phyloP scores from a whole-genome alignment of 2,113 vertebrate species.

The Thamnaconus septentrionalis region DNA sequence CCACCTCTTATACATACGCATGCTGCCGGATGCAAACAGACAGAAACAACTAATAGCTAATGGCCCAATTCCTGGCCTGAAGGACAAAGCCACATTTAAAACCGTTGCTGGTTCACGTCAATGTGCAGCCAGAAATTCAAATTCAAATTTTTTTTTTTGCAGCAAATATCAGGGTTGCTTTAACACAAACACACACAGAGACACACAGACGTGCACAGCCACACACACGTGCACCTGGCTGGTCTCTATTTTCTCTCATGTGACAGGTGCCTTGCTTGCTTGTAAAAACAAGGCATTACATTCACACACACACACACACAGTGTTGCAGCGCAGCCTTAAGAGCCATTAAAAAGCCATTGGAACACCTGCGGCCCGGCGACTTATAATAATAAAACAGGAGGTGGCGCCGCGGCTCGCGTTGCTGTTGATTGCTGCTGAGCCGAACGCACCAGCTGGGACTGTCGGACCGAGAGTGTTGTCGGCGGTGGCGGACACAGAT shows the following conservation, averaged over 20 bases:
- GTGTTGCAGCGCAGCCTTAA: constrained; percentile 27
- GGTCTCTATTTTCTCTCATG: constrained; percentile 16
- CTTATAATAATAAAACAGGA: constrained; percentile 62
- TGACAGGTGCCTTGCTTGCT: constrained; percentile 38
- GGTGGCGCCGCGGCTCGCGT: background rate
- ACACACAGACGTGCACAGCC: background rate
- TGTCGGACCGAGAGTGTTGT: background rate
- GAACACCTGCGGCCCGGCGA: constrained; percentile 50
- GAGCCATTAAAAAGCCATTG: constrained; percentile 55
- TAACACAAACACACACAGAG: too few relatives aligned
- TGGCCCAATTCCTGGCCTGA: too few relatives aligned
- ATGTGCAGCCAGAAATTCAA: too few relatives aligned
- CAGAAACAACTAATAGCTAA: too few relatives aligned
- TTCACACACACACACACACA: background rate
- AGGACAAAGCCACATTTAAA: too few relatives aligned
- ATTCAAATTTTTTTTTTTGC: too few relatives aligned
- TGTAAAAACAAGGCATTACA: constrained; percentile 31
- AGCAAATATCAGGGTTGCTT: too few relatives aligned
- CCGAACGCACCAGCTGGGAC: constrained; percentile 18
- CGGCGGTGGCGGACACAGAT: too few relatives aligned
- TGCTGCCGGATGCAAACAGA: too few relatives aligned
- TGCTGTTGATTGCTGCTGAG: constrained; percentile 20
- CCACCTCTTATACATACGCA: too few relatives aligned
- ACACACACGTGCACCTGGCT: constrained; percentile 22
- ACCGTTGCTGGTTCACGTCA: too few relatives aligned